A percentile compares a stretch with the other conserved stretches of the same genome.
Evolutionary conservation across 2,113 vertebrate species (phyloP).

Genomic region (Callorhinus ursinus): DNA sequence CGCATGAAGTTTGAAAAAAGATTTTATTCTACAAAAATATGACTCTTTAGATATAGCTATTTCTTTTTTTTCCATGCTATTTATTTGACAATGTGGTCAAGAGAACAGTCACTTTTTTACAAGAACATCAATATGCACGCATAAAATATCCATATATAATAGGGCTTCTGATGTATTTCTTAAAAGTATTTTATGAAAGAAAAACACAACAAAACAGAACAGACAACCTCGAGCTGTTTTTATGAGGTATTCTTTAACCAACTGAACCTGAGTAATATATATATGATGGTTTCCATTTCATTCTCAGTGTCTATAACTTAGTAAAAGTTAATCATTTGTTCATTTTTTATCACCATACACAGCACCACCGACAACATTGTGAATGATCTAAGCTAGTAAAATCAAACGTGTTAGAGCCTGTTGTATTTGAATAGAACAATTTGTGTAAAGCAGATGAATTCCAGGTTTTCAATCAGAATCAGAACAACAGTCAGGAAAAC

Average conservation of each 20-base stretch:
- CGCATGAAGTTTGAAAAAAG: background rate
- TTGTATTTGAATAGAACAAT: slow-evolving; percentile 39
- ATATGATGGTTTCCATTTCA: slow-evolving; percentile 76
- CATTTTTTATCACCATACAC: slow-evolving; percentile 71
- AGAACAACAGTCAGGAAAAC: slow-evolving; percentile 68
- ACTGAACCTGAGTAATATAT: slow-evolving; percentile 35
- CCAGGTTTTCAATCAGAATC: slow-evolving; percentile 79
- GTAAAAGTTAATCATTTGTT: slow-evolving; percentile 79
- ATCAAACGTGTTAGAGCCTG: slow-evolving; percentile 60
- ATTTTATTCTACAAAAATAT: background rate
- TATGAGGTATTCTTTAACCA: slow-evolving; percentile 53
- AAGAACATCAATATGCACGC: background rate
- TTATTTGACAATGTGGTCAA: background rate
- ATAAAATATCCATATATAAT: background rate
- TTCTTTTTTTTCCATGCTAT: background rate
- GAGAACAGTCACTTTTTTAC: background rate
- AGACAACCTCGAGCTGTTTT: slow-evolving; percentile 17
- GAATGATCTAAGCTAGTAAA: slow-evolving; percentile 80
- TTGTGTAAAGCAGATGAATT: slow-evolving; percentile 63
- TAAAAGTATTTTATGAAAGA: slow-evolving; percentile 39
- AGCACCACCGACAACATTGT: slow-evolving; percentile 54
- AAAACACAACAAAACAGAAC: slow-evolving; percentile 7
- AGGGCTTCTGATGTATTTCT: background rate
- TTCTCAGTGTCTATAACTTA: slow-evolving; percentile 74
- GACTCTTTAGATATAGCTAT: background rate